Evolutionary conservation across 2,888 invertebrate species (phyloP), one percentile per base, ranked within the genome.

Genomic region (Rosalia funebris): DNA sequence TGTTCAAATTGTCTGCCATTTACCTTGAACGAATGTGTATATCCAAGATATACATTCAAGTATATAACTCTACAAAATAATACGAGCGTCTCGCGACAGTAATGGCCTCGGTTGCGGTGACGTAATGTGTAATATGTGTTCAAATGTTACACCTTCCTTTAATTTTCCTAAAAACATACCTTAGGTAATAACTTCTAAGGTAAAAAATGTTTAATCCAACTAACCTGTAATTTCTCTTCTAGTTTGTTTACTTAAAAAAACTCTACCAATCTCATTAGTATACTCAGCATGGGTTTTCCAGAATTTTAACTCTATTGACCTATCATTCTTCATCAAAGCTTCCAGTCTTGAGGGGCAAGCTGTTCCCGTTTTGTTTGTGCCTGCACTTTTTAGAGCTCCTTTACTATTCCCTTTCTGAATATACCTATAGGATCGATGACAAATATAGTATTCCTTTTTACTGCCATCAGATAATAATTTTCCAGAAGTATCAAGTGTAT

Each of bases 311-410:
- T 44, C n/a, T n/a, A n/a, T 37, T 3, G 3, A 16, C 4, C 12
- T 5, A 25, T 25, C 25, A 25, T 25, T 9, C 9, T 25, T 25
- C 4, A 25, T 25, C n/a, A n/a, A 9, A 3, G 32, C 42, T 16
- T 12, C 32, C 31, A 44, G 41, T 44, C 42, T 54, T 1, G 54
- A 3, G 12, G 54, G 54, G 16, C 54, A 54, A 12, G 54, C 44
- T 3, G 10, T 25, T 1, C 44, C 54, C 12, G 17, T 42, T 42
- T 54, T 54, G 31, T 54, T 54, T n/a, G 54, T 15, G 1, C 41
- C 42, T 1, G 1, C n/a, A n/a, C 12, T 1, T 54, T 54, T 54
- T 14, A 20, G 1, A 15, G 32, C 2, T 15, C 31, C 42, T 14
- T 11, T 14, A n/a, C n/a, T n/a, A n/a, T n/a, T n/a, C n/a, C n/a